These are phyloP conservation scores for Rhizoglyphus robini DNA, from an alignment of 1,140 invertebrate species.

Conservation along the genomic window DNA sequence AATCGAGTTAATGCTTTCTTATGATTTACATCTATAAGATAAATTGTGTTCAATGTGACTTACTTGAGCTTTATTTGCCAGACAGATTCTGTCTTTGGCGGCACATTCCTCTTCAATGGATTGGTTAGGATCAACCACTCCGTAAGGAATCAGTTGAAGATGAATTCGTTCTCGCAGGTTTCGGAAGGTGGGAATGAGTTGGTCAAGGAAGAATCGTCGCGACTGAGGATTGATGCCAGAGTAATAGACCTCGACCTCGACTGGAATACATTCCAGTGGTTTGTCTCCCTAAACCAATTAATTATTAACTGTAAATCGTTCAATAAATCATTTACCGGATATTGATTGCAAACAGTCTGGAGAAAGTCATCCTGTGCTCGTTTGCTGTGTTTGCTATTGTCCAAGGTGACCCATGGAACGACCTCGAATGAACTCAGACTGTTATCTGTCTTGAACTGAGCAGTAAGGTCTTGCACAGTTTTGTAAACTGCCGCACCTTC, in stretches of 20 bases:
- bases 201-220: constrained; percentile 18
- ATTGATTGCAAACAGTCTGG: constrained; percentile 18
- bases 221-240: constrained; percentile 16
- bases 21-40: not conserved
- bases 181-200: constrained; percentile 15
- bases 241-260: constrained; percentile 18
- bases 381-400: constrained; percentile 11
- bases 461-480: not conserved
- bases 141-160: constrained; percentile 18
- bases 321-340: not conserved
- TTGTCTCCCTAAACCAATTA: constrained; percentile 10
- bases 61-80: constrained; percentile 19
- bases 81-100: not conserved
- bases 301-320: not conserved
- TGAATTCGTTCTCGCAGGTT: constrained; percentile 17
- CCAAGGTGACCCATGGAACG: constrained; percentile 13
- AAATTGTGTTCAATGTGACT: not conserved
- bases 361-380: constrained; percentile 12
- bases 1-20: too few species aligned
- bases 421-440: not conserved
- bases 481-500: not conserved
- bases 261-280: constrained; percentile 20
- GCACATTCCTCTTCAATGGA: constrained; percentile 6
- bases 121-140: not conserved
- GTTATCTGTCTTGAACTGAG: not conserved